A percentile compares a stretch with the other conserved stretches of the same genome.
Evolutionary conservation across 2,113 vertebrate genomes (phyloP).

Genomic region (Recurvirostra avosetta): DNA sequence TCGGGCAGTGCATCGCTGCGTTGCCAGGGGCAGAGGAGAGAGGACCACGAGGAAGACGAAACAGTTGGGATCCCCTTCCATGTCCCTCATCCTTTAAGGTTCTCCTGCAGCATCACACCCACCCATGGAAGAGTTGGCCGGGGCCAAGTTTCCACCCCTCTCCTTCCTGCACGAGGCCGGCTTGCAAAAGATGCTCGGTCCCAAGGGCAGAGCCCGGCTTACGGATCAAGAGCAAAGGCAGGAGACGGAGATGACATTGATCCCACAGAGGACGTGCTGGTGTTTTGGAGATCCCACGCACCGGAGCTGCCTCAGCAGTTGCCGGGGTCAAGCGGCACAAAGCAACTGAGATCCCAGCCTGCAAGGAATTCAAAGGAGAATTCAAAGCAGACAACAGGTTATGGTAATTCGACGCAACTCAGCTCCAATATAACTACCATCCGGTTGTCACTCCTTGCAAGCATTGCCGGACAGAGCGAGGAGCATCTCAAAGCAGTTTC

Average conservation of each 20-base stretch:
- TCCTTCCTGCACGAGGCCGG: not conserved
- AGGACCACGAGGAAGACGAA: fast-evolving
- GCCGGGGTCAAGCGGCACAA: not conserved
- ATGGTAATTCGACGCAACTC: too few relatives aligned
- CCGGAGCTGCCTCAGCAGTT: not conserved
- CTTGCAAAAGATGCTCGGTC: not conserved
- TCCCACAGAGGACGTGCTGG: not conserved
- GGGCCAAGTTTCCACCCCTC: not conserved
- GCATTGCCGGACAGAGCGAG: too few relatives aligned
- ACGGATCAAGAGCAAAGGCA: too few relatives aligned
- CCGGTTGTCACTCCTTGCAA: too few relatives aligned
- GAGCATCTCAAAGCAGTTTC: too few relatives aligned
- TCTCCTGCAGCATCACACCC: not conserved
- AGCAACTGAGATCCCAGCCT: not conserved
- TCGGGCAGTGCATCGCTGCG: fast-evolving
- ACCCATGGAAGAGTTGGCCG: not conserved
- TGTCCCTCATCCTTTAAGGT: not conserved
- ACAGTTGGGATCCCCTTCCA: not conserved
- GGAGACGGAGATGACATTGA: too few relatives aligned
- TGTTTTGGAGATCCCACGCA: not conserved
- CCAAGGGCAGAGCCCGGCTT: too few relatives aligned
- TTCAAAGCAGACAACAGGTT: too few relatives aligned
- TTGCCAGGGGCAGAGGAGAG: not conserved
- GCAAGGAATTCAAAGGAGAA: too few relatives aligned
- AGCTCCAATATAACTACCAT: too few relatives aligned